Percentiles rank a stretch among this genome's conserved stretches.
These are phyloP conservation scores for Rotaria macrura DNA, from an alignment of 2,888 invertebrate species.

Conservation along the genomic window DNA sequence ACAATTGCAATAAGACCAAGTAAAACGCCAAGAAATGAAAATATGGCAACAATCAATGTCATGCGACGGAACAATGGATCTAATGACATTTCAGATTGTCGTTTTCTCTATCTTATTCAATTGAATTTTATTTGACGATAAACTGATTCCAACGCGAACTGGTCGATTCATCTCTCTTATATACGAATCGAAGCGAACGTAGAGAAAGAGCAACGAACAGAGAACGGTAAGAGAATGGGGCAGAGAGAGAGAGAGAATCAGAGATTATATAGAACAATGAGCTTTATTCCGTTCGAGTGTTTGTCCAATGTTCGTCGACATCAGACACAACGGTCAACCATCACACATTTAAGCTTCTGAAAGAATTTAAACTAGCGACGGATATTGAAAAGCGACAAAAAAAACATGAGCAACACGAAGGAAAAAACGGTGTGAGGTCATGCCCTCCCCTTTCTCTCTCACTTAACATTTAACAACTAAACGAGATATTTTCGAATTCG, in stretches of 20 bases:
- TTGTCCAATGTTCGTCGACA: background rate
- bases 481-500: too few relatives aligned
- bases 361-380: background rate
- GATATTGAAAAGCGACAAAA: background rate
- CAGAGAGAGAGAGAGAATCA: background rate
- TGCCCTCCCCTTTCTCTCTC: background rate
- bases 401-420: too few relatives aligned
- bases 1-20: background rate
- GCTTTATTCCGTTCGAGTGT: background rate
- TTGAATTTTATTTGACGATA: too few relatives aligned
- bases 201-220: too few relatives aligned
- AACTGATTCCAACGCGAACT: background rate
- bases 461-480: background rate
- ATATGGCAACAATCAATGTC: background rate
- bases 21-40: background rate
- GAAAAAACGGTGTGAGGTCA: background rate
- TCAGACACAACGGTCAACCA: background rate
- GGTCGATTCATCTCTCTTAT: background rate
- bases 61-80: background rate
- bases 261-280: background rate
- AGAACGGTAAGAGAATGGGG: too few relatives aligned
- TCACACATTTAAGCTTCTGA: background rate
- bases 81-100: background rate
- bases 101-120: too few relatives aligned
- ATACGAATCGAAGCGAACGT: background rate